Evolutionary conservation across 2,797 vertebrate genomes (phyloP).

Genomic region (Simalia tracyae): DNA sequence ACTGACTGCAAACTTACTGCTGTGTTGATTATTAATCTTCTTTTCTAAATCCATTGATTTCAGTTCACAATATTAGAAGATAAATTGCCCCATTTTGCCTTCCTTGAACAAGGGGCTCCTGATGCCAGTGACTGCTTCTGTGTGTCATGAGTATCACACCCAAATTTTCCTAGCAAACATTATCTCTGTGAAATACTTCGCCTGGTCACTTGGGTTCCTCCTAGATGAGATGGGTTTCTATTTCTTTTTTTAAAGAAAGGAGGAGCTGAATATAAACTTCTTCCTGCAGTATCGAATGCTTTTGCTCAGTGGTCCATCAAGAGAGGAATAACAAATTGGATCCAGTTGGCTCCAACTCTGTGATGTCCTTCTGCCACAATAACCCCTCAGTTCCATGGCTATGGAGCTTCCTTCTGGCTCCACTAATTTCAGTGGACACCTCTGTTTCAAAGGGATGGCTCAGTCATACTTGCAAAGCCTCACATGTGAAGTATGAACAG

Average conservation of each 20-base stretch:
- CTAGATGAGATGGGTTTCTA: not conserved
- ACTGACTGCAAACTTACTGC: too few relatives aligned
- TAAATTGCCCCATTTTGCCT: too few relatives aligned
- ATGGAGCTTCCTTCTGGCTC: not conserved
- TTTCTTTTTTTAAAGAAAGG: too few relatives aligned
- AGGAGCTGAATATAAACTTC: not conserved
- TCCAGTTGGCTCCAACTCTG: not conserved
- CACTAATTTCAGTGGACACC: not conserved
- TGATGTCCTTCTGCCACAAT: not conserved
- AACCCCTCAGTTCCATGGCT: not conserved
- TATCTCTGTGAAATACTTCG: not conserved
- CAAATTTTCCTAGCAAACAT: not conserved
- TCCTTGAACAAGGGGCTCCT: too few relatives aligned
- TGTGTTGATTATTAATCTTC: too few relatives aligned
- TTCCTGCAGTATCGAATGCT: not conserved
- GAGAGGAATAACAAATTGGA: not conserved
- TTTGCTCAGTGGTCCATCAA: not conserved
- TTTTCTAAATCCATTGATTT: too few relatives aligned
- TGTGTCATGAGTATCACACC: too few relatives aligned
- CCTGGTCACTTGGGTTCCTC: not conserved
- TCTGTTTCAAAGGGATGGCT: not conserved
- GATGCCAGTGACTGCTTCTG: too few relatives aligned
- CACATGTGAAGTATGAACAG: not conserved
- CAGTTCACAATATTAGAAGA: too few relatives aligned
- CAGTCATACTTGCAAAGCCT: not conserved